Evolutionary conservation across 2,888 invertebrate species (phyloP), one percentile per base, ranked within the genome.

Genomic region (Byasa hedistus): DNA sequence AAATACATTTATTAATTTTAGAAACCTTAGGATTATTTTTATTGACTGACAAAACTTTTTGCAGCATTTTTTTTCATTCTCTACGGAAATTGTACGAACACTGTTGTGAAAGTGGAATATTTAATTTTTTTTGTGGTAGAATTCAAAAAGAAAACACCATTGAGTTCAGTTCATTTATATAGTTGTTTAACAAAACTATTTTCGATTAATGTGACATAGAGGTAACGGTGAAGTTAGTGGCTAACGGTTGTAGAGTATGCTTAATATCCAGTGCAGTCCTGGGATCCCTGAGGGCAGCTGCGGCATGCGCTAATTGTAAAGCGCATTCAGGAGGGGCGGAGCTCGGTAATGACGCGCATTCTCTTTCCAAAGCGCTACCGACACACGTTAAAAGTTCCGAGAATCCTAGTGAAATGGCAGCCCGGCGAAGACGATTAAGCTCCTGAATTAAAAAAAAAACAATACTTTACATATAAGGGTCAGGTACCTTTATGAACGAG

Each of bases 351-450:
- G 96, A 89, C 0, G 95, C 94, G 76, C 97, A 96, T 84, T 99
- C 99, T 64, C 98, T 94, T 77, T 99, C 98, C 71, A 99, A 93
- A 69, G 98, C 95, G 64, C 93, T 93, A 0, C 98, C 97, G 77
- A 99, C 93, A 1, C 97, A 96, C 70, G 96, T 96, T 23, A 99
- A 89, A 39, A 98, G 91, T 75, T 98, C 98, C 1, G 96, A 93
- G 85, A 98, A 99, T 0, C 98, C 98, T 70, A 98, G 94, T 0
- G 98, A 96, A 63, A 98, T 93, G 0, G 98, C 98, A 27, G 98
- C 98, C 72, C 97, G 94, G 10, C 98, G 93, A 39, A 99, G 93
- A 58, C 98, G 93, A 87, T 98, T 99, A 62, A 99, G 87, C 89
- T 99, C 99, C 97, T 97, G 79, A 0, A 48, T 10, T n/a, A n/a